Conservation (phyloP, 2,888 invertebrate species). For the Polymixis flavicincta region DNA sequence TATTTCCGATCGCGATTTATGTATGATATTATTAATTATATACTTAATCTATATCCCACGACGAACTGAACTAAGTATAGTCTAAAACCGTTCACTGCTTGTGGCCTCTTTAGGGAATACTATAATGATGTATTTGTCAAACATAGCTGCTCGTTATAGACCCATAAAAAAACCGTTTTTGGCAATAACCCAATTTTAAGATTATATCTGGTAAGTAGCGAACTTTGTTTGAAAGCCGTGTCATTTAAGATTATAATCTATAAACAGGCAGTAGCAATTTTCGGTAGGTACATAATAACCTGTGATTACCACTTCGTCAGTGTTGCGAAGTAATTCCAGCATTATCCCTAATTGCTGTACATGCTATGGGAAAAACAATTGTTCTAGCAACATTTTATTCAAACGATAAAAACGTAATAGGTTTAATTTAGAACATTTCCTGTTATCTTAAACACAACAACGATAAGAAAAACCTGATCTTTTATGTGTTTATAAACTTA, state of each 20-base stretch:
- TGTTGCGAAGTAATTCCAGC: conserved; percentile 8
- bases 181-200: conserved; percentile 11
- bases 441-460: conserved; percentile 10
- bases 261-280: conserved; percentile 17
- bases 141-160: neutral
- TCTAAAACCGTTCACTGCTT: neutral
- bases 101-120: neutral
- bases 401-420: neutral
- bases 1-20: no score
- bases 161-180: neutral
- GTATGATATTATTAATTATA: no score
- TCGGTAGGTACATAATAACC: conserved; percentile 13
- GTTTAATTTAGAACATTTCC: conserved; percentile 24
- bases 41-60: no score
- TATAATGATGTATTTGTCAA: neutral
- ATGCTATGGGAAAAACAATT: conserved; percentile 37
- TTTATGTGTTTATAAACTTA: conserved; percentile 22
- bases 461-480: conserved; percentile 29
- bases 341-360: conserved; percentile 24
- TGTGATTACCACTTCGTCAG: conserved; percentile 4
- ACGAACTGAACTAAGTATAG: no score
- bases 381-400: conserved; percentile 33
- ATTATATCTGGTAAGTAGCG: conserved; percentile 23
- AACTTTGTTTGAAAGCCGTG: conserved; percentile 14
- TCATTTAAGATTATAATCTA: conserved; percentile 33